phyloP scores from a whole-genome alignment of 2,888 invertebrate species.

The Diploptera punctata region DNA sequence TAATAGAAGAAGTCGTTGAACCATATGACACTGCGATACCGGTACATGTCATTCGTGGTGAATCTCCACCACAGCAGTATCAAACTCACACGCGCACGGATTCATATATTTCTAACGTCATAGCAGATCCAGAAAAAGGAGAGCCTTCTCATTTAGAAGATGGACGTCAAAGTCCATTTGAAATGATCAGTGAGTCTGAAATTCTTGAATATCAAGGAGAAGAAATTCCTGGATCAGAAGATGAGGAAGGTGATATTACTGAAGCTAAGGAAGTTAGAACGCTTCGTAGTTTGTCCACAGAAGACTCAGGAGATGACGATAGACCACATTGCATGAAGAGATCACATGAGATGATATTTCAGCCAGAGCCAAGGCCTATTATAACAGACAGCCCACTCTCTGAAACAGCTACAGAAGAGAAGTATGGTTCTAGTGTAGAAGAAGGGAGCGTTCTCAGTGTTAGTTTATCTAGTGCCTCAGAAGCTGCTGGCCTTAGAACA shows the following conservation, averaged over 20 bases:
- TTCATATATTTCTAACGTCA: slow-evolving; percentile 45
- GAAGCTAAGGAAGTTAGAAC: slow-evolving; percentile 57
- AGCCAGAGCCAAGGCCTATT: slow-evolving; percentile 59
- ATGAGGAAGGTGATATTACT: slow-evolving; percentile 54
- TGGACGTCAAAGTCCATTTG: slow-evolving; percentile 41
- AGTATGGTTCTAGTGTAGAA: slow-evolving; percentile 63
- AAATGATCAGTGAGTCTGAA: slow-evolving; percentile 43
- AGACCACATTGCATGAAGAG: slow-evolving; percentile 80
- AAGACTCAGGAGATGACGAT: slow-evolving; percentile 45
- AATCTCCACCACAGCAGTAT: slow-evolving; percentile 41
- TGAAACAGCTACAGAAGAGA: slow-evolving; percentile 53
- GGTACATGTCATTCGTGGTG: slow-evolving; percentile 47
- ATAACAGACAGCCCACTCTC: slow-evolving; percentile 59
- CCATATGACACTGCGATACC: slow-evolving; percentile 49
- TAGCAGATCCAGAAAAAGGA: slow-evolving; percentile 53
- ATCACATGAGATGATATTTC: slow-evolving; percentile 90
- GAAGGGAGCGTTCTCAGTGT: slow-evolving; percentile 65
- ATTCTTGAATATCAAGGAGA: slow-evolving; percentile 50
- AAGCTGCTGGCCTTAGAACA: slow-evolving; percentile 54
- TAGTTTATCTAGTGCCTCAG: slow-evolving; percentile 65
- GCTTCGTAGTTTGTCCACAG: slow-evolving; percentile 38
- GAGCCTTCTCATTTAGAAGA: slow-evolving; percentile 56
- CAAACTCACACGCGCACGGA: slow-evolving; percentile 34
- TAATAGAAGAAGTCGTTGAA: slow-evolving; percentile 46
- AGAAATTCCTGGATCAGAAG: slow-evolving; percentile 49